Percentiles rank a stretch among this genome's conserved stretches.
These are phyloP conservation scores for Onchidella celtica DNA, from an alignment of 2,888 invertebrate genomes.

Conservation along the genomic window DNA sequence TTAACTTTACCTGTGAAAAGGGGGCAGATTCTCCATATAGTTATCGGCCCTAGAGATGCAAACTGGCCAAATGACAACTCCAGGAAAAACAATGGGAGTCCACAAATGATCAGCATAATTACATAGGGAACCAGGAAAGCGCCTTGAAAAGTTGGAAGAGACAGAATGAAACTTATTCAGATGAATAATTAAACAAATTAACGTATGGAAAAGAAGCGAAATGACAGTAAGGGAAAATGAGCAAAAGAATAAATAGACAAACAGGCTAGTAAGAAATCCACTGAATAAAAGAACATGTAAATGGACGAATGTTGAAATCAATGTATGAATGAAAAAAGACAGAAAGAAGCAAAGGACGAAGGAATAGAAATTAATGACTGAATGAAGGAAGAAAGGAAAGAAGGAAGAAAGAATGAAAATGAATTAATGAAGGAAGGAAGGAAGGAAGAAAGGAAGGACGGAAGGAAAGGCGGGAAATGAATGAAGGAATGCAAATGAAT, in stretches of 20 bases:
- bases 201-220: too few relatives aligned
- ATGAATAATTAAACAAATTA: too few relatives aligned
- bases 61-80: constrained; percentile 67
- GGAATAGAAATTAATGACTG: not conserved
- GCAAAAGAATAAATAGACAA: constrained; percentile 1
- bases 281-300: not conserved
- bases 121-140: constrained; percentile 67
- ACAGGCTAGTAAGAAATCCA: constrained; percentile 1
- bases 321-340: not conserved
- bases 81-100: constrained; percentile 64
- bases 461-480: not conserved
- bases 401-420: constrained; percentile 9
- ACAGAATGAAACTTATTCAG: too few relatives aligned
- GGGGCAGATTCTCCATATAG: constrained; percentile 63
- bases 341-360: constrained; percentile 12
- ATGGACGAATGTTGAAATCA: not conserved
- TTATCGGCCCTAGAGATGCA: constrained; percentile 61
- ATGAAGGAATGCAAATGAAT: not conserved
- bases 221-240: not conserved
- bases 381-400: constrained; percentile 1
- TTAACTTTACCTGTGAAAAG: constrained; percentile 59
- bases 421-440: not conserved
- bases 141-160: constrained; percentile 48
- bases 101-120: constrained; percentile 57
- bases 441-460: not conserved